A percentile compares a stretch with the other conserved stretches of the same genome.
Conservation (phyloP, 2,888 invertebrate species). For the Platycnemis pennipes region DNA sequence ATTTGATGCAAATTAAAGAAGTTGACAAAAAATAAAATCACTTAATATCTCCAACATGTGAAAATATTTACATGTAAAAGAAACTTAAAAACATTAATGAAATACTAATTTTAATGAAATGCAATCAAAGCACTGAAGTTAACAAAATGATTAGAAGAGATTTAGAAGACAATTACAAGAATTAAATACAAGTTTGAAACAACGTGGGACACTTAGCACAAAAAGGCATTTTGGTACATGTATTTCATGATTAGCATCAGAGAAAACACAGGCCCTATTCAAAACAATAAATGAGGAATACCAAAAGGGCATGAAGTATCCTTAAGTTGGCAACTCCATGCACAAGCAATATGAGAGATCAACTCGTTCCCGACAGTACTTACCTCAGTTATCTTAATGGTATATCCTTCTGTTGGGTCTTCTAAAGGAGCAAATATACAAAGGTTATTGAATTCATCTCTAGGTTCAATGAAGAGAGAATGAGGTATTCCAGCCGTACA, state of each 20-base stretch:
- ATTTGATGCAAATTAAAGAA: background rate
- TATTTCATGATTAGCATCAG: background rate
- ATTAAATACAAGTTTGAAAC: too few relatives aligned
- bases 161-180: too few relatives aligned
- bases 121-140: background rate
- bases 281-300: background rate
- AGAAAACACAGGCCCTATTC: background rate
- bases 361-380: constrained; percentile 17
- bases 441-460: constrained; percentile 94
- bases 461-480: constrained; percentile 91
- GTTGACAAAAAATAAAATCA: background rate
- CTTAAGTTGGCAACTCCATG: background rate
- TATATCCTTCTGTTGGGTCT: constrained; percentile 83
- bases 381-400: constrained; percentile 78
- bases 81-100: background rate
- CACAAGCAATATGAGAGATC: background rate
- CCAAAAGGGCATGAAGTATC: background rate
- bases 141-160: too few relatives aligned
- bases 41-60: background rate
- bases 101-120: background rate
- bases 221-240: background rate
- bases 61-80: background rate
- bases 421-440: constrained; percentile 83
- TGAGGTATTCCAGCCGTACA: constrained; percentile 90
- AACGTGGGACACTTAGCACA: background rate